Evolutionary conservation across 2,113 vertebrate genomes (phyloP), one percentile per base, ranked within the genome.

Genomic region (Hyla sarda): DNA sequence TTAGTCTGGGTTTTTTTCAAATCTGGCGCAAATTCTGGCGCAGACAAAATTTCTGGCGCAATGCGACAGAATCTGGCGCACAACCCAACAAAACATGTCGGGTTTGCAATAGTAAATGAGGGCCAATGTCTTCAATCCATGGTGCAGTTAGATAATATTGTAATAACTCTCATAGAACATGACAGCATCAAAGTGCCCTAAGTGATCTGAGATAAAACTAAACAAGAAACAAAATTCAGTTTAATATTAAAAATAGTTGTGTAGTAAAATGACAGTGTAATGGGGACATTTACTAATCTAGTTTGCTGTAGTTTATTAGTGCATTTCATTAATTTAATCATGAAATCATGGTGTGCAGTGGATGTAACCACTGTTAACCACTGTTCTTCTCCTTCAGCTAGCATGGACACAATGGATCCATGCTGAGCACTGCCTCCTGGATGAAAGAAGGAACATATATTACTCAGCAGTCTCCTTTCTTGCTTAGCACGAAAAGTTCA

Each of bases 351-450:
- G n/a, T 1, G 41, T 28, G 78, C 56, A 17, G 54, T 25, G 21
- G n/a, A 45, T 25, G 23, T 21, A 25, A 16, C 2, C 37, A 28
- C 56, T 81, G 25, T 23, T 21, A 25, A 16, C 2, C 37, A 28
- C 56, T 81, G 56, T 41, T 34, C 56, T 45, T 56, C 25, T 16
- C 21, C 56, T 11, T 62, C 56, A 1, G 21, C 8, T 62, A 23
- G 77, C 34, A n/a, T 41, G 12, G 11, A 28, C 56, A 81, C 32
- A 47, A 47, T 81, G 30, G 23, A 17, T 17, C 37, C 78, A 62
- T 47, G 56, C 56, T 81, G 56, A 45, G 34, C 60, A 14, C 37
- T 65, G 78, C 78, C 77, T 81, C 41, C 23, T 81, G 37, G 56
- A 65, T 17, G 4, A 81, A 65, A 30, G 41, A n/a, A 13, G 11